Conservation (phyloP, 2,888 invertebrate genomes). For the Morpho helenor region DNA sequence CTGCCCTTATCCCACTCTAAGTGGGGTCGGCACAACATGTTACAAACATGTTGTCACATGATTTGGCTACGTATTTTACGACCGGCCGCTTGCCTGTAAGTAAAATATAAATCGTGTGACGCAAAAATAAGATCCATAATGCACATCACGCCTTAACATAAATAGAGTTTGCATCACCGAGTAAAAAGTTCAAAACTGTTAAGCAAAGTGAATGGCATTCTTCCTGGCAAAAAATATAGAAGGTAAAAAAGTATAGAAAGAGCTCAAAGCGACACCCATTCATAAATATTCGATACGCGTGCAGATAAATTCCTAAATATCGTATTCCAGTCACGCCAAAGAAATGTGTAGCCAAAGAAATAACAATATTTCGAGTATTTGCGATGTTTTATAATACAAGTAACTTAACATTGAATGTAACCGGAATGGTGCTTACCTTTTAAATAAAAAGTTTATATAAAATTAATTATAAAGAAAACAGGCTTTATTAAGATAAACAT, state of each 20-base stretch:
- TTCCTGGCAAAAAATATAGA: slow-evolving; percentile 4
- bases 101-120: too few relatives aligned
- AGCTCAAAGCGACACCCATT: slow-evolving; percentile 15
- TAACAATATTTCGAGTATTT: background rate
- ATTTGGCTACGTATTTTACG: too few relatives aligned
- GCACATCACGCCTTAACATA: background rate
- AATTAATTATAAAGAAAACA: too few relatives aligned
- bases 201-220: slow-evolving; percentile 9
- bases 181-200: slow-evolving; percentile 3
- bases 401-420: too few relatives aligned
- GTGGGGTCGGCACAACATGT: too few relatives aligned
- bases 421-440: too few relatives aligned
- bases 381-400: slow-evolving; percentile 4
- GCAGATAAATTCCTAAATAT: slow-evolving; percentile 5
- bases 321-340: slow-evolving; percentile 16
- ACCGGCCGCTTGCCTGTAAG: too few relatives aligned
- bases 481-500: too few relatives aligned
- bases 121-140: background rate
- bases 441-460: too few relatives aligned
- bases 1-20: too few relatives aligned
- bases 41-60: too few relatives aligned
- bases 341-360: too few relatives aligned
- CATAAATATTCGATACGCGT: slow-evolving; percentile 24
- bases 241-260: slow-evolving; percentile 4
- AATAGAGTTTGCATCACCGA: background rate